Conservation (phyloP, 2,113 vertebrate species). For the Aspiorhynchus laticeps region DNA sequence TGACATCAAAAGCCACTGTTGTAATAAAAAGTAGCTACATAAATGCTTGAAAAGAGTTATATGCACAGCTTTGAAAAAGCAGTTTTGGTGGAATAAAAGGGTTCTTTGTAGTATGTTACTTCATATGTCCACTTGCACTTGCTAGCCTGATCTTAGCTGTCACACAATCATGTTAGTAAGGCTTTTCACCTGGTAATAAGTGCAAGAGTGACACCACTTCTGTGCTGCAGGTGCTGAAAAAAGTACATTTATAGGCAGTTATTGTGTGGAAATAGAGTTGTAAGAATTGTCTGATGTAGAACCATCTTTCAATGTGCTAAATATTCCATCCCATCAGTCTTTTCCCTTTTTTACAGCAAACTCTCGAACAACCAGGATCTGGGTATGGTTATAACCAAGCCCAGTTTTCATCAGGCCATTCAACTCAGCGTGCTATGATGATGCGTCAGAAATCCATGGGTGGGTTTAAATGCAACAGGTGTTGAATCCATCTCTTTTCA, state of each 20-base stretch:
- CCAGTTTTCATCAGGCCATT: conserved; percentile 83
- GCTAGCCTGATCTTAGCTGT: not conserved
- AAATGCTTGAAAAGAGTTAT: not conserved
- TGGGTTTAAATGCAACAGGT: conserved; percentile 62
- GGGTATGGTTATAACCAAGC: conserved; percentile 85
- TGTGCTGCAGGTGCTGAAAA: not conserved
- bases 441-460: conserved; percentile 91
- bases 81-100: not conserved
- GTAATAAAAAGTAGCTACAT: not conserved
- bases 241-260: not conserved
- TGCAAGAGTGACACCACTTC: not conserved
- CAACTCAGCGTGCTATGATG: conserved; percentile 83
- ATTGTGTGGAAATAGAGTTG: not conserved
- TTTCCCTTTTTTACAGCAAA: conserved; percentile 67
- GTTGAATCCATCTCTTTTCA: not conserved
- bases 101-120: not conserved
- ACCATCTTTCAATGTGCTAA: not conserved
- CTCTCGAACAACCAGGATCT: conserved; percentile 80
- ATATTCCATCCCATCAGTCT: not conserved
- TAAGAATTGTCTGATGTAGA: not conserved
- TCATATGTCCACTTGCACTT: not conserved
- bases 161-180: not conserved
- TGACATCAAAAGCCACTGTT: not conserved
- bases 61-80: not conserved
- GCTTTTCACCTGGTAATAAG: not conserved